Evolutionary conservation across 1,140 invertebrate genomes (phyloP), one percentile per base, ranked within the genome.

Genomic region (Sarcophaga bullata): DNA sequence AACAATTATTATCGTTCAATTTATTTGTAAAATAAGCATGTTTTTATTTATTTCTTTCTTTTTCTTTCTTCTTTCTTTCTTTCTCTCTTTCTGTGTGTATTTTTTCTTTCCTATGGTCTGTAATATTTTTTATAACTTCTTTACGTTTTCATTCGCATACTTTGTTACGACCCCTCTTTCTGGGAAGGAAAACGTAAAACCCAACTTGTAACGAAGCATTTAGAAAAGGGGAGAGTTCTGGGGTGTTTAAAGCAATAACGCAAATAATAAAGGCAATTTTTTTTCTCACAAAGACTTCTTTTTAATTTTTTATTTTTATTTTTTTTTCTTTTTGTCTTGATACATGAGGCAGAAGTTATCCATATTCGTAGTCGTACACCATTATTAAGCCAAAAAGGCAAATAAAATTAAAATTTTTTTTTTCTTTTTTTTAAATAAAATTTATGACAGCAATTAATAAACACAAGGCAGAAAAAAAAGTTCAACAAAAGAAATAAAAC

Each of bases 391-490:
- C n/a, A 62, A 17, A 62, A 8, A 68, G 17, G 58, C 58, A 62
- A n/a, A 62, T 17, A 17, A 62, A 62, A 62, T n/a, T 62, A 62
- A 62, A 17, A 62, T 62, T n/a, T n/a, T n/a, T n/a, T n/a, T n/a
- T n/a, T n/a, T n/a, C n/a, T n/a, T n/a, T n/a, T 62, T 62, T 62
- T 17, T 5, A 62, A 17, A 62, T 17, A 68, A 68, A 62, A 62
- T 62, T 62, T 62, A 62, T 62, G n/a, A 19, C 58, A 62, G 58
- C 58, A 62, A 62, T 62, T 62, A 62, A 62, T 62, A 62, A 62
- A 19, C 58, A 62, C 58, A 62, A 62, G 15, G 10, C 52, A 54
- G 10, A 54, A 54, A 54, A 54, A 54, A 3, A n/a, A 54, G 52
- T 13, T 13, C 15, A 54, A 11, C 10, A 54, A 62, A 62, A n/a